Evolutionary conservation across 2,113 vertebrate genomes (phyloP), one percentile per base, ranked within the genome.

Genomic region (Triplophysa dalaica): DNA sequence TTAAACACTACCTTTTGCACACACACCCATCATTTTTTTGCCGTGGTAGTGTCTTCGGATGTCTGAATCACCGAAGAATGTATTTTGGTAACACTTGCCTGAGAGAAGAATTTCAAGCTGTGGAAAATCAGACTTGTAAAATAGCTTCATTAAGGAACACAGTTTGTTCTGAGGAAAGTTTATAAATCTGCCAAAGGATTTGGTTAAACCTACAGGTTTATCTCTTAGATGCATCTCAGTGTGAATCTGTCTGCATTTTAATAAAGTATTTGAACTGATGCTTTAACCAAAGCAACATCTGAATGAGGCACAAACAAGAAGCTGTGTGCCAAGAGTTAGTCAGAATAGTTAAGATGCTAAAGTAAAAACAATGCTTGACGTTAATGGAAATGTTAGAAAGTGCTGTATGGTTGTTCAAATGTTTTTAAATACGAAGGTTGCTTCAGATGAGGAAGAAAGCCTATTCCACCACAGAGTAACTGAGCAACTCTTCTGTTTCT

Each of bases 131-230:
- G 10, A 58, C 22, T 58, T 72, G 73, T 63, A 78, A 67, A 72
- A 61, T 38, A 22, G 26, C 19, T 45, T 6, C 29, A 41, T 78
- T 11, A 45, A 14, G 29, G 61, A 70, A 33, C 72, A 75, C 9
- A 22, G 24, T 58, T 75, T 80, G 62, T 67, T 26, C 52, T 67
- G 17, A 74, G 21, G 29, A 72, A n/a, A 14, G 29, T 79, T 66
- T 81, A 79, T 66, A 50, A 68, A 68, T 73, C 45, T 65, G 50
- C 54, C 38, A 1, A 48, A 74, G 78, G 54, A 65, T 63, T 76
- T 76, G 14, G 50, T 38, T 38, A 7, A 38, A 38, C n/a, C n/a
- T 9, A 62, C 29, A n/a, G 33, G 33, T 38, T 38, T 38, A 38
- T 38, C 43, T 45, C 33, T 54, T 50, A 22, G 43, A 78, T 72